These are phyloP conservation scores for Bergia sp. DNA, from an alignment of 92 coral and sea anemone species.

Conservation along the genomic window DNA sequence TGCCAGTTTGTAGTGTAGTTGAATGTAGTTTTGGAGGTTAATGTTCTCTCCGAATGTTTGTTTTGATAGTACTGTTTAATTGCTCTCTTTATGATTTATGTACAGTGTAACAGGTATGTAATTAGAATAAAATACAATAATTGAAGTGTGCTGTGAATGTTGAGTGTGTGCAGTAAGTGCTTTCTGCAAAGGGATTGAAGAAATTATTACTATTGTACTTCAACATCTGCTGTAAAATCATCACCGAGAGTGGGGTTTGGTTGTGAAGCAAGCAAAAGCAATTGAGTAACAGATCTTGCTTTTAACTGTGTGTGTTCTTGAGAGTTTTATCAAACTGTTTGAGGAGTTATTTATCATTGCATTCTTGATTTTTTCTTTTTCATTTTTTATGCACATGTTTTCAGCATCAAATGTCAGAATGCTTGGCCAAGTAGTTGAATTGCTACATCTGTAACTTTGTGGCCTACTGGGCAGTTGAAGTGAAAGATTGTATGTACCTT, in stretches of 20 bases:
- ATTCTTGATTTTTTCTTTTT: too few species aligned
- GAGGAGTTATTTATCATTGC: too few species aligned
- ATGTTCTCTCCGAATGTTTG: neutral
- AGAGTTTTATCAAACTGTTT: too few species aligned
- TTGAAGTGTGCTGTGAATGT: neutral
- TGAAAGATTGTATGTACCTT: too few species aligned
- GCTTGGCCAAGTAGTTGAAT: too few species aligned
- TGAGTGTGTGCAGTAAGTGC: conserved; percentile 2
- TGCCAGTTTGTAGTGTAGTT: neutral
- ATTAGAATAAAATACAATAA: neutral
- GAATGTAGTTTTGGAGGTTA: neutral
- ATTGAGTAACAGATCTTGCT: neutral
- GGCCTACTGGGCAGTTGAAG: too few species aligned
- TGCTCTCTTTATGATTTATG: neutral
- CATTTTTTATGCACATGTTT: too few species aligned
- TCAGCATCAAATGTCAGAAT: too few species aligned
- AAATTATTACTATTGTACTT: neutral
- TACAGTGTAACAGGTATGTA: neutral
- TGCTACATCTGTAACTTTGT: too few species aligned
- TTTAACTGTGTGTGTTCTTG: too few species aligned
- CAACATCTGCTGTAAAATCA: neutral
- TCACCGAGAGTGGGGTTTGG: neutral
- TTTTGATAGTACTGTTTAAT: neutral
- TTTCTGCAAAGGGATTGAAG: neutral
- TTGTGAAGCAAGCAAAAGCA: neutral